These are phyloP conservation scores for Amphipoea oculea DNA, from an alignment of 2,888 invertebrate genomes.

Conservation along the genomic window DNA sequence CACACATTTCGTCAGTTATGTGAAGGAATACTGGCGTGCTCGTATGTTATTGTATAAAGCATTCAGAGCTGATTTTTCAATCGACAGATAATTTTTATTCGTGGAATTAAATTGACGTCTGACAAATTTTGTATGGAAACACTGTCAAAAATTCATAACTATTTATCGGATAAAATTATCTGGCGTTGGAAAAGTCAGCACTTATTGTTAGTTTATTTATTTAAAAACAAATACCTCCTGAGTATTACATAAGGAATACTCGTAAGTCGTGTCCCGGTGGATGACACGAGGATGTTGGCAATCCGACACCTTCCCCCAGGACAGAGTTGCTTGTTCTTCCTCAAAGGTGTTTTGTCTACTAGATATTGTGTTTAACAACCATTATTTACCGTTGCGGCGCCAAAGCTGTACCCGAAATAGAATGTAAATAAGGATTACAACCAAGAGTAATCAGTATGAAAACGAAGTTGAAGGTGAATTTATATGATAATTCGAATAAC, in stretches of 20 bases:
- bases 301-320: slow-evolving; percentile 30
- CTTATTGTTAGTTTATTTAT: not conserved
- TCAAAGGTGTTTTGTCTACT: slow-evolving; percentile 33
- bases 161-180: no score
- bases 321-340: slow-evolving; percentile 15
- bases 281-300: slow-evolving; percentile 26
- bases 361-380: slow-evolving; percentile 39
- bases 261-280: slow-evolving; percentile 23
- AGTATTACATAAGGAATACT: not conserved
- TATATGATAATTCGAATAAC: not conserved
- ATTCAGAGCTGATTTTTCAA: no score
- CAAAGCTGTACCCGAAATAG: not conserved
- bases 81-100: no score
- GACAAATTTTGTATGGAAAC: no score
- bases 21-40: not conserved
- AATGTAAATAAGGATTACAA: slow-evolving; percentile 26
- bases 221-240: not conserved
- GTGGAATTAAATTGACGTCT: no score
- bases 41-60: not conserved
- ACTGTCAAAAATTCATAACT: no score
- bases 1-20: no score
- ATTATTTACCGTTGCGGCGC: slow-evolving; percentile 32
- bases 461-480: not conserved
- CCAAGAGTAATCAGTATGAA: not conserved
- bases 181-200: no score